A percentile compares a stretch with the other conserved stretches of the same genome.
These are phyloP conservation scores for Oreochromis spilurus DNA, from an alignment of 2,113 vertebrate genomes.

Conservation along the genomic window DNA sequence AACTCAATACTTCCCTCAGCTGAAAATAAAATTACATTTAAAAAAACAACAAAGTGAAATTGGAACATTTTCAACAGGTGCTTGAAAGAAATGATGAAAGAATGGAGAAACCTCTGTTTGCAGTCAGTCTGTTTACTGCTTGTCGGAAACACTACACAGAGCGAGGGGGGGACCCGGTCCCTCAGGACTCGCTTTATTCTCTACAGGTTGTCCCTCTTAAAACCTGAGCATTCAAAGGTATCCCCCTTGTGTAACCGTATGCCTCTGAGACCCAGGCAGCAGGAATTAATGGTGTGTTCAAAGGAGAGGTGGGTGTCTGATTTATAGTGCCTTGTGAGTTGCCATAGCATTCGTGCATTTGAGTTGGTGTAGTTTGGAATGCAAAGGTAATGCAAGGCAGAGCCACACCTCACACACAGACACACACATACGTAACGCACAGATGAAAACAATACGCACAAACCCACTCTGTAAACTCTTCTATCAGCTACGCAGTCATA, in stretches of 20 bases:
- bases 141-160: slow-evolving; percentile 37
- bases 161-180: slow-evolving; percentile 4
- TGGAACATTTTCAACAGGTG: slow-evolving; percentile 40
- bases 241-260: slow-evolving; percentile 56
- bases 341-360: slow-evolving; percentile 50
- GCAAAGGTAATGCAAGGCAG: slow-evolving; percentile 55
- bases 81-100: slow-evolving; percentile 41
- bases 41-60: neutral
- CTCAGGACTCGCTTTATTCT: slow-evolving; percentile 53
- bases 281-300: slow-evolving; percentile 39
- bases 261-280: slow-evolving; percentile 58
- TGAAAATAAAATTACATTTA: neutral
- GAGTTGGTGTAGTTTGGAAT: slow-evolving; percentile 59
- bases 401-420: slow-evolving; percentile 36
- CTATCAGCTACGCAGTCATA: slow-evolving; percentile 8
- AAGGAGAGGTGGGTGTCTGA: slow-evolving; percentile 48
- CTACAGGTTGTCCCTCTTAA: slow-evolving; percentile 53
- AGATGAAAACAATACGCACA: slow-evolving; percentile 10
- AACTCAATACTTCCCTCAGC: neutral
- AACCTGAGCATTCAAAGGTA: slow-evolving; percentile 44
- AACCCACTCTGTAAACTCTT: slow-evolving; percentile 17
- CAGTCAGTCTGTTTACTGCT: slow-evolving; percentile 45
- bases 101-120: slow-evolving; percentile 18
- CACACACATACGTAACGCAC: slow-evolving; percentile 20
- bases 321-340: slow-evolving; percentile 48